Evolutionary conservation across 1,140 invertebrate genomes (phyloP).

Genomic region (Macrobrachium rosenbergii): DNA sequence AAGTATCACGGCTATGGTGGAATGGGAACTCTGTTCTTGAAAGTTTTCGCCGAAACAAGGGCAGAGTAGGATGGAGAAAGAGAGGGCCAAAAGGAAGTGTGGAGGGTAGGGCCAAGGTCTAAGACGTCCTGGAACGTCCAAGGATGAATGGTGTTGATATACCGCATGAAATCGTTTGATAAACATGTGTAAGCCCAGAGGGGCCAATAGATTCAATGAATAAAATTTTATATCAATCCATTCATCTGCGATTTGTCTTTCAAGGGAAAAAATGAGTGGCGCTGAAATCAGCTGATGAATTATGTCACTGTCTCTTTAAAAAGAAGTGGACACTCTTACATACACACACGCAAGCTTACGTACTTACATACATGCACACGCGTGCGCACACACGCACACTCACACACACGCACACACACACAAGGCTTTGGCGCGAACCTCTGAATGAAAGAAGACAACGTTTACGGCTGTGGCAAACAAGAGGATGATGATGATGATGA

Average conservation of each 20-base stretch:
- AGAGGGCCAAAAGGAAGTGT: neutral
- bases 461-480: neutral
- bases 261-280: too few relatives aligned
- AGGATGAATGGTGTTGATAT: too few relatives aligned
- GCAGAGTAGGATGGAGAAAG: neutral
- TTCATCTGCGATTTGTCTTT: too few relatives aligned
- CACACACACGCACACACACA: slow-evolving; percentile 36
- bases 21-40: too few relatives aligned
- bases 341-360: slow-evolving; percentile 11
- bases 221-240: too few relatives aligned
- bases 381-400: slow-evolving; percentile 28
- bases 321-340: neutral
- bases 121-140: neutral
- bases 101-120: neutral
- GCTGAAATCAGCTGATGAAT: too few relatives aligned
- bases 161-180: too few relatives aligned
- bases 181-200: too few relatives aligned
- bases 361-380: slow-evolving; percentile 29
- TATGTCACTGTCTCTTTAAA: too few relatives aligned
- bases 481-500: neutral
- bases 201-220: too few relatives aligned
- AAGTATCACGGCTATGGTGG: too few relatives aligned
- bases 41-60: too few relatives aligned
- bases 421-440: neutral
- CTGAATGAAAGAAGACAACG: neutral